Evolutionary conservation across 2,113 vertebrate genomes (phyloP), one percentile per base, ranked within the genome.

Genomic region (Rhynchopsitta pachyrhyncha): DNA sequence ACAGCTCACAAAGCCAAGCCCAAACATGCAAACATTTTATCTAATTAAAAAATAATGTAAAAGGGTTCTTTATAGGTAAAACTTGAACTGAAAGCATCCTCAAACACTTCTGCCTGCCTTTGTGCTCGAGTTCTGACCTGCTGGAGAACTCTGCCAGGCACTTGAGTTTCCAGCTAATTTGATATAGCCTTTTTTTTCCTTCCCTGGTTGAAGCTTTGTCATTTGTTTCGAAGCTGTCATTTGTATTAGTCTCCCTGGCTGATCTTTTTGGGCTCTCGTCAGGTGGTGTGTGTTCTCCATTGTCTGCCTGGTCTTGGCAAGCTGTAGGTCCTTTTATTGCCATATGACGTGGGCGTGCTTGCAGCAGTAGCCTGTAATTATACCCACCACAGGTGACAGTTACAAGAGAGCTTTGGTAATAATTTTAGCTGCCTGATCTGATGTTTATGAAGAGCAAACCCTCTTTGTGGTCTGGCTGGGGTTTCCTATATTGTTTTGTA

Each of bases 351-450:
- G 98, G 98, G 97, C 96, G 96, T 97, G 98, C 98, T 98, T 97
- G 97, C 94, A 82, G 86, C 96, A 92, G 97, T 98, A 98, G 98
- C 98, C 98, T 98, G 98, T 99, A 99, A 99, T 99, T 99, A 99
- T 98, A 98, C 98, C 98, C 98, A 98, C 98, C 96, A 96, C 98
- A 98, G 98, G 98, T 98, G 98, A 98, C 98, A 98, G 98, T 95
- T 97, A 98, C 98, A 96, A 97, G 97, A 97, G 97, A 93, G 97
- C 98, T 97, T 98, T 97, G 95, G 98, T 98, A 98, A 98, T 98
- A 98, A 98, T 99, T 98, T 98, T 95, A 98, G 98, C 98, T 98
- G 98, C 96, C 97, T 97, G 97, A 98, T 97, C 98, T 96, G 97
- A 98, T 98, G 97, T 98, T 98, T 97, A 95, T 97, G 97, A 97